These are phyloP conservation scores for Xenentodon cancila DNA, from an alignment of 2,797 vertebrate species.

Conservation along the genomic window DNA sequence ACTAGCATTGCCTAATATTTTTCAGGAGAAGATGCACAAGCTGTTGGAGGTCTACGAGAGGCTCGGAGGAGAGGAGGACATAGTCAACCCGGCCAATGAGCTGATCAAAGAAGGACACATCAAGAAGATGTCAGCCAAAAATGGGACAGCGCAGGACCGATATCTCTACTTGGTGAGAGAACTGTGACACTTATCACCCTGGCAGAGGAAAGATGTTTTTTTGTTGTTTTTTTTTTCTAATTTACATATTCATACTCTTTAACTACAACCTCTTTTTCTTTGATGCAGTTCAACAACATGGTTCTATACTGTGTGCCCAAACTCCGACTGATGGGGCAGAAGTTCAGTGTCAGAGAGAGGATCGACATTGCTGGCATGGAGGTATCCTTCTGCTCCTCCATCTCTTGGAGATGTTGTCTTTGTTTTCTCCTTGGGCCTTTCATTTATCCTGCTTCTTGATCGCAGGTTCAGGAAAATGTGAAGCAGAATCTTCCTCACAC, in stretches of 20 bases:
- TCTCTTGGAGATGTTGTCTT: neutral
- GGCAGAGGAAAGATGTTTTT: neutral
- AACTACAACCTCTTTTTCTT: slow-evolving; percentile 7
- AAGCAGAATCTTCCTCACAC: slow-evolving; percentile 90
- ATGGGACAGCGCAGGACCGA: slow-evolving; percentile 93
- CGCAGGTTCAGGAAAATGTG: slow-evolving; percentile 90
- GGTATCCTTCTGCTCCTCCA: slow-evolving; percentile 71
- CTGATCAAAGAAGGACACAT: slow-evolving; percentile 97
- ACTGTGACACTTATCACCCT: neutral
- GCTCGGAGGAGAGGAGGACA: slow-evolving; percentile 95
- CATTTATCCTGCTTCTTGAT: slow-evolving; percentile 32
- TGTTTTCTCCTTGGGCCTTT: neutral
- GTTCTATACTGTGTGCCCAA: slow-evolving; percentile 97
- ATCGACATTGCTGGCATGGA: slow-evolving; percentile 96
- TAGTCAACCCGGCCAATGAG: slow-evolving; percentile 97
- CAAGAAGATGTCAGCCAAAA: slow-evolving; percentile 97
- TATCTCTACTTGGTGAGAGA: slow-evolving; percentile 94
- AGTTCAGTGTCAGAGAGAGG: slow-evolving; percentile 95
- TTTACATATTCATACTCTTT: neutral
- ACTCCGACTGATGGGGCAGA: slow-evolving; percentile 94
- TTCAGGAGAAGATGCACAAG: slow-evolving; percentile 97
- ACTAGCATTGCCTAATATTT: neutral
- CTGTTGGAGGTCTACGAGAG: slow-evolving; percentile 95
- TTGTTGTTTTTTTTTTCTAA: too few species aligned
- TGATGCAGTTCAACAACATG: slow-evolving; percentile 94